Evolutionary conservation across 2,113 vertebrate species (phyloP).

Genomic region (Gulo gulo): DNA sequence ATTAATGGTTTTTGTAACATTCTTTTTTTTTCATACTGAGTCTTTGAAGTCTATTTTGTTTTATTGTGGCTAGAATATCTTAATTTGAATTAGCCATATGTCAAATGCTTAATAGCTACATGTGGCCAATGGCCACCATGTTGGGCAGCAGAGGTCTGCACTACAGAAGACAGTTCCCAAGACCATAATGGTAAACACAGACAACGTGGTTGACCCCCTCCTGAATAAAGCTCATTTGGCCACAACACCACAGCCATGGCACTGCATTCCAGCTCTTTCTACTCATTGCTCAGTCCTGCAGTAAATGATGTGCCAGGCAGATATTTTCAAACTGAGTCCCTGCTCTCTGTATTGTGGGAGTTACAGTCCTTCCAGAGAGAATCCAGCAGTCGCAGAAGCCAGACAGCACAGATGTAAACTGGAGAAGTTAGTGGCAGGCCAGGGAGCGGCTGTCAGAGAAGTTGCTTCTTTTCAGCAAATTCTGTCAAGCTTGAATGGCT

Average conservation of each 20-base stretch:
- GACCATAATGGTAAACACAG: background rate
- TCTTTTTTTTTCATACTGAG: background rate
- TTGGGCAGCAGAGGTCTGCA: background rate
- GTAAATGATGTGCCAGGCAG: background rate
- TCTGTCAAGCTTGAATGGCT: conserved; percentile 38
- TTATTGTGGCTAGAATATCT: background rate
- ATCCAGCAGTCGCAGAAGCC: background rate
- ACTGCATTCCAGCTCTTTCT: background rate
- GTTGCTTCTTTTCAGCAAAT: conserved; percentile 21
- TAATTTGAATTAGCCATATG: background rate
- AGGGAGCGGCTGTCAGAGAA: conserved; percentile 25
- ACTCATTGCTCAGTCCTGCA: background rate
- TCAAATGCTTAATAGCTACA: background rate
- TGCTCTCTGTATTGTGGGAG: background rate
- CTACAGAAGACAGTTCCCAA: background rate
- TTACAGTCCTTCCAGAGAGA: background rate
- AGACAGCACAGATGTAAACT: background rate
- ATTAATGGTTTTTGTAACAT: background rate
- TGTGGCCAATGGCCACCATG: background rate
- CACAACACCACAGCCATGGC: background rate
- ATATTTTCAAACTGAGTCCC: background rate
- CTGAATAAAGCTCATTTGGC: background rate
- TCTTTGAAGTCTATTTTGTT: background rate
- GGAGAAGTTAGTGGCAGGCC: background rate
- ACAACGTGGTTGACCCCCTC: background rate